A percentile compares a stretch with the other conserved stretches of the same genome.
These are phyloP conservation scores for Thaumatotibia leucotreta DNA, from an alignment of 1,140 invertebrate genomes.

Conservation along the genomic window DNA sequence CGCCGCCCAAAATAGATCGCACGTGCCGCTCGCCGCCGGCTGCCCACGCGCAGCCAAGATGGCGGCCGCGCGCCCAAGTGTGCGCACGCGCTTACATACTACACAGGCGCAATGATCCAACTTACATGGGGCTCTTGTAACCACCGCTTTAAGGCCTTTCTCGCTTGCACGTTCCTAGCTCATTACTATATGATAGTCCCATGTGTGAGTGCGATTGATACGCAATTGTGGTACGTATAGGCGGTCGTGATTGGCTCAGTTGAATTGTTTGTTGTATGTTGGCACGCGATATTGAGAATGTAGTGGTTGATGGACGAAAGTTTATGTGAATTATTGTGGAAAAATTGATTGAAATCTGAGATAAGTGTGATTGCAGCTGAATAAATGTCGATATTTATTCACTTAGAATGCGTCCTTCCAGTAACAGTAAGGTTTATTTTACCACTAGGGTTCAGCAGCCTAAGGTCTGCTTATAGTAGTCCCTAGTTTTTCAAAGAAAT, in stretches of 20 bases:
- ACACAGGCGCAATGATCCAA: background rate
- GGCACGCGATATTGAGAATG: background rate
- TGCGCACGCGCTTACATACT: background rate
- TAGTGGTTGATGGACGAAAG: background rate
- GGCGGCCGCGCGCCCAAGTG: slow-evolving; percentile 38
- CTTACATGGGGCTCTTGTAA: background rate
- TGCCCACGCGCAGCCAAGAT: slow-evolving; percentile 70
- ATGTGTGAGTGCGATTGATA: slow-evolving; percentile 54
- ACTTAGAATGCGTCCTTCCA: too few relatives aligned
- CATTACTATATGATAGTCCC: background rate
- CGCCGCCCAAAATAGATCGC: slow-evolving; percentile 70
- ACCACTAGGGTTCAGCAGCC: too few relatives aligned
- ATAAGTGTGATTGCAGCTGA: background rate
- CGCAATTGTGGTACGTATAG: slow-evolving; percentile 30
- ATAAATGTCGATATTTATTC: too few relatives aligned
- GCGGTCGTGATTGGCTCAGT: background rate
- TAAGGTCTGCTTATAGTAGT: too few relatives aligned
- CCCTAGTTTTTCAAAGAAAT: too few relatives aligned
- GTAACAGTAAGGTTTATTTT: too few relatives aligned
- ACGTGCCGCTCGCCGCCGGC: slow-evolving; percentile 56
- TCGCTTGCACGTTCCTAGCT: background rate
- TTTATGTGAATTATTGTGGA: background rate
- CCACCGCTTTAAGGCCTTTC: background rate
- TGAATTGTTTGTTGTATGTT: background rate
- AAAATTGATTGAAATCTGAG: background rate